Evolutionary conservation across 2,888 invertebrate genomes (phyloP).

Genomic region (Melanostoma scalare): DNA sequence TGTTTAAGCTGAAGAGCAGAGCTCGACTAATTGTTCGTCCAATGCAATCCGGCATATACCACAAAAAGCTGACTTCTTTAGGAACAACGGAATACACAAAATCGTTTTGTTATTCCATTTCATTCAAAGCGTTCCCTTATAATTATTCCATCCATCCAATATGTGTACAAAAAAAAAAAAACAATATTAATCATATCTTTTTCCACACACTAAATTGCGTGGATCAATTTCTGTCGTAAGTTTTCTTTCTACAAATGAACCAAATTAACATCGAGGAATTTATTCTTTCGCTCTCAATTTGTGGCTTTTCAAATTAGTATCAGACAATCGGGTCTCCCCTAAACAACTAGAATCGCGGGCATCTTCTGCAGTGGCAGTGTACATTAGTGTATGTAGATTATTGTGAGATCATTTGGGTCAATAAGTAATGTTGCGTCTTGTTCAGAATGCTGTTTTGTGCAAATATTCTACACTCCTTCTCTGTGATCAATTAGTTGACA

Average conservation of each 20-base stretch:
- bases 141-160: conserved; percentile 14
- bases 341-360: conserved; percentile 34
- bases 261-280: conserved; percentile 35
- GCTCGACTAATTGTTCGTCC: conserved; percentile 11
- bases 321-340: conserved; percentile 39
- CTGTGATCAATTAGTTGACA: conserved; percentile 41
- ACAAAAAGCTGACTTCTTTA: conserved; percentile 23
- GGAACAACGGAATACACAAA: conserved; percentile 20
- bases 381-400: conserved; percentile 5
- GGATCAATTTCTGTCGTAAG: conserved; percentile 52
- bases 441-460: conserved; percentile 51
- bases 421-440: conserved; percentile 54
- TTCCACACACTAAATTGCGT: conserved; percentile 34
- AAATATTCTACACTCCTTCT: conserved; percentile 49
- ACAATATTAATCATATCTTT: conserved; percentile 38
- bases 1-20: too few relatives aligned
- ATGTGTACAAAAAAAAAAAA: conserved; percentile 18
- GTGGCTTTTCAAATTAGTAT: conserved; percentile 49
- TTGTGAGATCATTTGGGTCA: conserved; percentile 40
- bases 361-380: not conserved
- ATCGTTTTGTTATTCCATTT: not conserved
- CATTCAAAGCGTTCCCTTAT: conserved; percentile 10
- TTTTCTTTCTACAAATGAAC: conserved; percentile 11
- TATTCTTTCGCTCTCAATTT: conserved; percentile 37
- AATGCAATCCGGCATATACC: conserved; percentile 33